phyloP scores from a whole-genome alignment of 2,113 vertebrate genomes.

The Trematomus loennbergii region DNA sequence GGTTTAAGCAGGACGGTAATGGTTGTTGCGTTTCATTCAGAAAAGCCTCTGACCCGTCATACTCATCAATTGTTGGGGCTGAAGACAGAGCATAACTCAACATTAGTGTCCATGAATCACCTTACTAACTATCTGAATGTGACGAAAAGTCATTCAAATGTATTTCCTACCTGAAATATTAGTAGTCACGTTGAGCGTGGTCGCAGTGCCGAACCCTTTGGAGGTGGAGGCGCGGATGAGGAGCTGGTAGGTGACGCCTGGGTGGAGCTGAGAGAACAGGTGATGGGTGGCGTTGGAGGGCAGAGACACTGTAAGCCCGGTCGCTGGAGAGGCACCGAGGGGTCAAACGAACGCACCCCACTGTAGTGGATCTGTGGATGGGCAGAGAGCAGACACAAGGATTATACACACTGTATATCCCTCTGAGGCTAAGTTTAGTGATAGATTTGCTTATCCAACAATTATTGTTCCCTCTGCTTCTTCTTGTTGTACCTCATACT shows the following conservation, averaged over 20 bases:
- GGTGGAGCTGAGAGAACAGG: slow-evolving; percentile 93
- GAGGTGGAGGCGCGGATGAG: slow-evolving; percentile 94
- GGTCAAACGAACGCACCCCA: slow-evolving; percentile 94
- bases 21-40: slow-evolving; percentile 98
- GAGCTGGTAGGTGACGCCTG: slow-evolving; percentile 97
- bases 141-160: rapidly evolving
- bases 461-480: neutral
- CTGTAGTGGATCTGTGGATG: slow-evolving; percentile 91
- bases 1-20: slow-evolving; percentile 97
- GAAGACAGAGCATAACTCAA: neutral
- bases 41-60: slow-evolving; percentile 93
- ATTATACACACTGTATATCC: neutral
- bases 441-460: neutral
- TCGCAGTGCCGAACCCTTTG: slow-evolving; percentile 94
- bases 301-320: slow-evolving; percentile 90
- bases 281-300: slow-evolving; percentile 94
- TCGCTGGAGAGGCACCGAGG: slow-evolving; percentile 92
- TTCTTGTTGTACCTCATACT: slow-evolving; percentile 91
- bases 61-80: slow-evolving; percentile 97
- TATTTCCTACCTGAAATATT: slow-evolving; percentile 94
- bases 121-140: neutral
- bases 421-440: neutral
- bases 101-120: slow-evolving; percentile 1
- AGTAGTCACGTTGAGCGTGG: slow-evolving; percentile 94
- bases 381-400: neutral